phyloP scores from a whole-genome alignment of 2,797 vertebrate species.

The Hemitrygon akajei region DNA sequence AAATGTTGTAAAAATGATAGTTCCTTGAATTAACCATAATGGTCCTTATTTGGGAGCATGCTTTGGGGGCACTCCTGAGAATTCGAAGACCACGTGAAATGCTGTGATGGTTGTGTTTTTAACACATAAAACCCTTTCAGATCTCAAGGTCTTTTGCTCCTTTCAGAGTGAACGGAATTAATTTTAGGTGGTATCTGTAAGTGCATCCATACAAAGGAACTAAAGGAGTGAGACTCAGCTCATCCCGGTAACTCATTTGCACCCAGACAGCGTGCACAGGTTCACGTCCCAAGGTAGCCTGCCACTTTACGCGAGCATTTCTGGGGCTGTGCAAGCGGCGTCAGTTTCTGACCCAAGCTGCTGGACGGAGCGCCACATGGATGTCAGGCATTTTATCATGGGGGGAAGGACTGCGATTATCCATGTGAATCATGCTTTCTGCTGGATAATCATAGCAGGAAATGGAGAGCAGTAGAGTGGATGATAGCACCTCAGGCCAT shows the following conservation, averaged over 20 bases:
- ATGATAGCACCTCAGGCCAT: background rate
- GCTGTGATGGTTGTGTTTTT: background rate
- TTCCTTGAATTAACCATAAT: background rate
- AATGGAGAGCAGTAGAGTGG: background rate
- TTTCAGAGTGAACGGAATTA: conserved; percentile 8
- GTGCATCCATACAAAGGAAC: background rate
- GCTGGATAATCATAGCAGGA: background rate
- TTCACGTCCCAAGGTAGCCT: background rate
- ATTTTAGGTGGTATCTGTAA: background rate
- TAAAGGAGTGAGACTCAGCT: background rate
- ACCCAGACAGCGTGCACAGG: background rate
- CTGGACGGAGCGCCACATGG: background rate
- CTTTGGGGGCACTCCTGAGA: background rate
- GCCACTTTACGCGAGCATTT: background rate
- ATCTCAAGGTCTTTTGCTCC: background rate
- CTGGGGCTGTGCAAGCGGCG: background rate
- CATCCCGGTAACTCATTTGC: background rate
- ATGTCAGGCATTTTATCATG: conserved; percentile 4
- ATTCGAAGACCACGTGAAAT: background rate
- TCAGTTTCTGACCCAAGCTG: background rate
- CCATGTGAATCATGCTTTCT: background rate
- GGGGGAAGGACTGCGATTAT: background rate
- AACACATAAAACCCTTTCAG: background rate
- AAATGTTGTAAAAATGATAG: background rate
- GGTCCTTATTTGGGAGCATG: background rate